phyloP scores from a whole-genome alignment of 2,888 invertebrate species.

The Pyrrhosoma nymphula region DNA sequence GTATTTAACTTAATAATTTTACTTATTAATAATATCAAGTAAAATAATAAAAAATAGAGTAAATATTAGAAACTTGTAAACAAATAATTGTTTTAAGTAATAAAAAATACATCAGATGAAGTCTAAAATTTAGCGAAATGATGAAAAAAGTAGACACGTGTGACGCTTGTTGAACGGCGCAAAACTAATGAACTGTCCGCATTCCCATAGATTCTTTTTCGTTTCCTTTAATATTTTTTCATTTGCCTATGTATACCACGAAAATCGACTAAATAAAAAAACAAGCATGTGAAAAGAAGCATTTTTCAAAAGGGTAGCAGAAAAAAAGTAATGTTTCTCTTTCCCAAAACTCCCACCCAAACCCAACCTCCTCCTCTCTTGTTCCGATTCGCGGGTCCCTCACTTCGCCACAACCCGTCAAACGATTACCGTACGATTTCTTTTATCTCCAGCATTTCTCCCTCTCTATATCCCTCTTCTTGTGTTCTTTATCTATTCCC shows the following conservation, averaged over 20 bases:
- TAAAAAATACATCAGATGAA: too few relatives aligned
- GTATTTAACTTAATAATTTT: too few relatives aligned
- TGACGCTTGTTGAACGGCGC: neutral
- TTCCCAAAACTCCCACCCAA: neutral
- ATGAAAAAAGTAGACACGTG: neutral
- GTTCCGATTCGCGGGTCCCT: neutral
- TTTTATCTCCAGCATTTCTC: neutral
- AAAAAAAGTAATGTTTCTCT: neutral
- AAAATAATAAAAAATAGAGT: too few relatives aligned
- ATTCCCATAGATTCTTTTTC: neutral
- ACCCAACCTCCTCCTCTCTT: neutral
- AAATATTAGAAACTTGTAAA: too few relatives aligned
- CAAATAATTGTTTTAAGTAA: too few relatives aligned
- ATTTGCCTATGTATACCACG: too few relatives aligned
- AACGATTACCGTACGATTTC: constrained; percentile 40
- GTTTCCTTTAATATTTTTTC: neutral
- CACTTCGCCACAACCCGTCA: constrained; percentile 57
- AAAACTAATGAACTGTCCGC: neutral
- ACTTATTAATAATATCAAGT: too few relatives aligned
- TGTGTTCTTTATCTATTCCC: neutral
- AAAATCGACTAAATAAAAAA: neutral
- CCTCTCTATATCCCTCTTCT: neutral
- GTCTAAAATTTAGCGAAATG: too few relatives aligned
- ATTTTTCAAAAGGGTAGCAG: neutral
- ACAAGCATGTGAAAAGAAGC: neutral